Percentiles rank a stretch among this genome's conserved stretches.
Evolutionary conservation across 2,888 invertebrate species (phyloP).

Genomic region (Nemoura dubitans): DNA sequence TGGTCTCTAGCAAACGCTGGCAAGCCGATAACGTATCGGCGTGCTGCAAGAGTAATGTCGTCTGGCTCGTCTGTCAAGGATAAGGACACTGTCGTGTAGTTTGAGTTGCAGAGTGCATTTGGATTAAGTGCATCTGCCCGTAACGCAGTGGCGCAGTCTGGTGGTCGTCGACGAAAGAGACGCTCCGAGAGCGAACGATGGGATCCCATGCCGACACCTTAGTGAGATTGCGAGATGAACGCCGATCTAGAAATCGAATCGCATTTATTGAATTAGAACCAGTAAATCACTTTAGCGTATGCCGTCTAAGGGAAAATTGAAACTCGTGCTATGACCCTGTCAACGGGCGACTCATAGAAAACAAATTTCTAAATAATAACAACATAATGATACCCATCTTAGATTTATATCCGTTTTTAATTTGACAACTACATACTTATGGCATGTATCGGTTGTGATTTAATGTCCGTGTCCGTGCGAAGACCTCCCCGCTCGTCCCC

Average conservation of each 20-base stretch:
- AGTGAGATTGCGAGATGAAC: background rate
- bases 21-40: background rate
- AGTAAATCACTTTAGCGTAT: background rate
- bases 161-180: background rate
- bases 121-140: background rate
- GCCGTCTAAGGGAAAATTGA: background rate
- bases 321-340: background rate
- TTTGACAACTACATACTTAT: background rate
- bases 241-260: background rate
- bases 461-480: background rate
- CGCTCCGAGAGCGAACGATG: background rate
- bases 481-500: background rate
- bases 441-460: background rate
- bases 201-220: background rate
- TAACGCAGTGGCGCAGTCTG: background rate
- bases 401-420: slow-evolving; percentile 12
- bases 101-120: background rate
- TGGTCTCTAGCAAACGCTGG: background rate
- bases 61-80: background rate
- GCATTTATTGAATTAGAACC: background rate
- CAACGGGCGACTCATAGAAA: background rate
- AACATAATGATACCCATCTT: slow-evolving; percentile 7
- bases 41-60: background rate
- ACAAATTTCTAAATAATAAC: slow-evolving; percentile 7
- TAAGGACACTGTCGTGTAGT: background rate